Conservation (phyloP, 2,113 vertebrate genomes). For the Crotalus horridus region DNA sequence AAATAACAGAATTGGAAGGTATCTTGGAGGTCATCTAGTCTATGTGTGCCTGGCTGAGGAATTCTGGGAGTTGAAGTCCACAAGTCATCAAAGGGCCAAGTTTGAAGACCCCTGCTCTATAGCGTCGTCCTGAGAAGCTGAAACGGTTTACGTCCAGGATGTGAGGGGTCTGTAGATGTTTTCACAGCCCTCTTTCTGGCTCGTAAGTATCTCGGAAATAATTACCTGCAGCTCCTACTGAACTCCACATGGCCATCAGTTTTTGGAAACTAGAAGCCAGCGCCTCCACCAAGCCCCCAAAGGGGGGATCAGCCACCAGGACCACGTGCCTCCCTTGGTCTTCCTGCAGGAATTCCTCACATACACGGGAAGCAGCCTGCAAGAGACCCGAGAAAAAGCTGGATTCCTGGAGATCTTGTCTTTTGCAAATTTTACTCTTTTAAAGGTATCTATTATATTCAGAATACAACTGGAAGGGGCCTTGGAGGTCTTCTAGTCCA, state of each 20-base stretch:
- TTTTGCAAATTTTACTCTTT: neutral
- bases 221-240: conserved; percentile 68
- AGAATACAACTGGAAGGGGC: neutral
- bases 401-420: neutral
- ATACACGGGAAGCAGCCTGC: conserved; percentile 72
- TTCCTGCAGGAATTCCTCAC: conserved; percentile 78
- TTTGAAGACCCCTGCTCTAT: no score
- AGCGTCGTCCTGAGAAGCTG: no score
- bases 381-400: conserved; percentile 34
- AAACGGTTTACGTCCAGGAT: no score
- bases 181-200: neutral
- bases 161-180: neutral
- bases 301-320: conserved; percentile 92
- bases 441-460: neutral
- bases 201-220: neutral
- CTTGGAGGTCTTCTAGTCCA: neutral
- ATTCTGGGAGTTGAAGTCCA: no score
- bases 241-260: conserved; percentile 77
- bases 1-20: no score
- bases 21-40: no score
- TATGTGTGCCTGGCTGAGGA: no score
- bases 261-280: conserved; percentile 86
- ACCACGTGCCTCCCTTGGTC: conserved; percentile 71
- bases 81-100: no score
- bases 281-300: conserved; percentile 93